phyloP scores from a whole-genome alignment of 2,888 invertebrate species.

The Daptonema setosum region DNA sequence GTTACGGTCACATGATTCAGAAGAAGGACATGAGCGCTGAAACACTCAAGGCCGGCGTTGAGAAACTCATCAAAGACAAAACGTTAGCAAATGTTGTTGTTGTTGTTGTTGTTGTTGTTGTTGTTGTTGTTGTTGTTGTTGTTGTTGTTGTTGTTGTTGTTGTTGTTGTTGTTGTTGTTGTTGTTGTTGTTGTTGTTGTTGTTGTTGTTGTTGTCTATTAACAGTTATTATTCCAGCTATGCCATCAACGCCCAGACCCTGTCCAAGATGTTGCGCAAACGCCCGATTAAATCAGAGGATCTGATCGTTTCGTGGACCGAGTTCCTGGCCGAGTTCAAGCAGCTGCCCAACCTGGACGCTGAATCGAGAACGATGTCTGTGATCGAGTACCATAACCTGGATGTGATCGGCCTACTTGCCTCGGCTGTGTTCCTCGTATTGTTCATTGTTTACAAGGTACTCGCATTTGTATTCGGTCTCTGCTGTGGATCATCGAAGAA shows the following conservation, averaged over 20 bases:
- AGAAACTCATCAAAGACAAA: neutral
- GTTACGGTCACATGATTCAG: conserved; percentile 4
- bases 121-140: neutral
- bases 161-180: too few relatives aligned
- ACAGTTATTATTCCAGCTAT: conserved; percentile 4
- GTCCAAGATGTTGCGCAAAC: neutral
- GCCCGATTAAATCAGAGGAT: conserved; percentile 7
- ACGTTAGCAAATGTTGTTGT: neutral
- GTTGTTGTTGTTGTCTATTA: neutral
- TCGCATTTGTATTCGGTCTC: neutral
- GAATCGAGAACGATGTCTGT: neutral
- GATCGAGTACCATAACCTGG: neutral
- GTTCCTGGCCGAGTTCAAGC: conserved; percentile 7
- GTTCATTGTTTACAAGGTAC: neutral
- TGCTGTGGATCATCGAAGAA: neutral
- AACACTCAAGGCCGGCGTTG: neutral
- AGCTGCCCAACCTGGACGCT: conserved; percentile 7
- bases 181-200: neutral
- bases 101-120: neutral
- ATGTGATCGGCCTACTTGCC: neutral
- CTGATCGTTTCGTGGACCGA: conserved; percentile 7
- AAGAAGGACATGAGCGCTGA: neutral
- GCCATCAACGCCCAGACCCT: neutral
- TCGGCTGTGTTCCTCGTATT: neutral
- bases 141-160: neutral